A percentile compares a stretch with the other conserved stretches of the same genome.
phyloP scores from a whole-genome alignment of 2,113 vertebrate species.

The Xiphias gladius region DNA sequence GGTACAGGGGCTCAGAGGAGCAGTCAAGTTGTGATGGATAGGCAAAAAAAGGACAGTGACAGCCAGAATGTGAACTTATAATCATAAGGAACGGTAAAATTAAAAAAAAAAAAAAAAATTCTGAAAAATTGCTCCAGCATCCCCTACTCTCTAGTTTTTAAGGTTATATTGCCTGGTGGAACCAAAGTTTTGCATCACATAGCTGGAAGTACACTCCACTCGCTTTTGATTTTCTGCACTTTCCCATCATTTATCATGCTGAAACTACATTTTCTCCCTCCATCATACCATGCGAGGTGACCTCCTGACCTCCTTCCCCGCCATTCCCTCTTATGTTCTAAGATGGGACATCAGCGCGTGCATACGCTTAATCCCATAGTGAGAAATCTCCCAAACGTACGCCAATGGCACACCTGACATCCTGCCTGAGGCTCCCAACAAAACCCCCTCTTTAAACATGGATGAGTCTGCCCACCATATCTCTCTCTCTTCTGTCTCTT shows the following conservation, averaged over 20 bases:
- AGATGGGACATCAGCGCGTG: slow-evolving; percentile 34
- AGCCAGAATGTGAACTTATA: slow-evolving; percentile 17
- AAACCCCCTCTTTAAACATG: slow-evolving; percentile 84
- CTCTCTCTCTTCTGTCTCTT: slow-evolving; percentile 39
- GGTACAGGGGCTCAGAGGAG: slow-evolving; percentile 42
- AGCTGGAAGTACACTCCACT: background rate
- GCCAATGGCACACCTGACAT: slow-evolving; percentile 77
- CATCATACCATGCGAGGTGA: slow-evolving; percentile 33
- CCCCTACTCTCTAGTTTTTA: background rate
- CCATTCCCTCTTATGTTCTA: background rate
- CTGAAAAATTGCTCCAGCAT: background rate
- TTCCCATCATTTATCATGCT: background rate
- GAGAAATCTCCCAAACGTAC: slow-evolving; percentile 62
- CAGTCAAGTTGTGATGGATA: slow-evolving; percentile 17
- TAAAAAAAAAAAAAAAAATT: background rate
- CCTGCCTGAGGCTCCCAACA: slow-evolving; percentile 77
- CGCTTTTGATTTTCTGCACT: slow-evolving; percentile 1
- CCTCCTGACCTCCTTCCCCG: slow-evolving; percentile 60
- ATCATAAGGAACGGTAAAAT: background rate
- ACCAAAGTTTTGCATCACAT: background rate
- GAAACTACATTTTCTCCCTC: background rate
- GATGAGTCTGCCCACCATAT: slow-evolving; percentile 76
- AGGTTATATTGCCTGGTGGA: background rate
- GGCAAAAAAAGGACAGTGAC: background rate
- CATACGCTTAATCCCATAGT: slow-evolving; percentile 36